phyloP scores from a whole-genome alignment of 2,797 vertebrate genomes.

The Geotrypetes seraphini region DNA sequence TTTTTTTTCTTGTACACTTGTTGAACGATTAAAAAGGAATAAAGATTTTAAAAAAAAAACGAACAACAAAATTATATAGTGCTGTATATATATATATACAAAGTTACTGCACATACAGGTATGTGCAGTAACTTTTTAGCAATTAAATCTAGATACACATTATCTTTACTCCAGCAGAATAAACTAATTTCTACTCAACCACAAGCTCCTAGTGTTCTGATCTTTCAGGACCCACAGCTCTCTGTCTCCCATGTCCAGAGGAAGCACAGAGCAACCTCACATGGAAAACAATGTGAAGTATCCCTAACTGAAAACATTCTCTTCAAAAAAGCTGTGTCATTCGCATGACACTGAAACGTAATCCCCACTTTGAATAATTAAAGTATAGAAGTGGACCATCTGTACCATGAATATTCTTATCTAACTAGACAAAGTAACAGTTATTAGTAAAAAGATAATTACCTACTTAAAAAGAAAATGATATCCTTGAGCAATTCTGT shows the following conservation, averaged over 20 bases:
- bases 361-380: slow-evolving; percentile 38
- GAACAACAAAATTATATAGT: too few relatives aligned
- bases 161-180: too few relatives aligned
- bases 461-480: slow-evolving; percentile 23
- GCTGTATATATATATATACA: too few relatives aligned
- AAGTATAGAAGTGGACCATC: slow-evolving; percentile 34
- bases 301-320: slow-evolving; percentile 3
- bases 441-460: slow-evolving; percentile 25
- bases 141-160: too few relatives aligned
- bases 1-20: too few relatives aligned
- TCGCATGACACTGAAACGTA: slow-evolving; percentile 12
- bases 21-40: too few relatives aligned
- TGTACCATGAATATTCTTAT: slow-evolving; percentile 35
- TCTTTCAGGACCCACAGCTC: too few relatives aligned
- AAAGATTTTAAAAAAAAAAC: too few relatives aligned
- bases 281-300: rapidly evolving
- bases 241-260: rapidly evolving
- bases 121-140: too few relatives aligned
- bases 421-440: slow-evolving; percentile 29
- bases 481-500: slow-evolving; percentile 16
- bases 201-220: too few relatives aligned
- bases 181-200: neutral
- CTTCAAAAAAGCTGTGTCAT: slow-evolving; percentile 8
- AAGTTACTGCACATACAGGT: too few relatives aligned
- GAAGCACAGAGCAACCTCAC: neutral